Evolutionary conservation across 2,888 invertebrate species (phyloP), one percentile per base, ranked within the genome.

Genomic region (Invenusta paracnida): DNA sequence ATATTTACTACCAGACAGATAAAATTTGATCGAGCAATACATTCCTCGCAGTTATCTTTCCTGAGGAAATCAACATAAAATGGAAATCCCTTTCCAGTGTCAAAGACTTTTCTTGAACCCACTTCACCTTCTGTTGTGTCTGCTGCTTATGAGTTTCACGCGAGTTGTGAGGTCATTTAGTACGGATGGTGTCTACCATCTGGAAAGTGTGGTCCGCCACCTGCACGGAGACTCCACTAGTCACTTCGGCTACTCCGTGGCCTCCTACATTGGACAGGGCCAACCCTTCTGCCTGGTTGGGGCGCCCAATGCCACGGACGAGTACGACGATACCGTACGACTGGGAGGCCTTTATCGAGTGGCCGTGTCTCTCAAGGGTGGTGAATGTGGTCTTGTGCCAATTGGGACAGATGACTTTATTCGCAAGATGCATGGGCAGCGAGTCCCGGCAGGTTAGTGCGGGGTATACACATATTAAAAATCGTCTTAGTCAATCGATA

Each of bases 191-290:
- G 73, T 73, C 17, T 73, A 73, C 27, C 73, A 73, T 73, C 27
- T 73, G 73, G 73, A 73, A 23, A 73, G 23, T 73, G 73, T 73
- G 25, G 25, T 23, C 73, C 73, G 73, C 1, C 73, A 84, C 48
- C 48, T 84, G 67, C 28, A 84, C 73, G 23, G 29, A 0, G 73
- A 73, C 25, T 23, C 73, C 11, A 67, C 67, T 17, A 84, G 84
- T 67, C 73, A 84, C 30, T 84, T 84, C 23, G 84, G 84, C 67
- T 84, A 84, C 73, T 84, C 84, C 0, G 73, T 84, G 30, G 28
- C 84, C 25, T 84, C 84, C 27, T 84, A 29, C 29, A 29, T 84
- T 11, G 84, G 84, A 0, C 84, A 84, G 17, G 1, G 48, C 27
- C 27, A 67, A 29, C 0, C 84, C 2, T 84, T 67, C 73, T 84